Percentiles rank a stretch among this genome's conserved stretches.
These are phyloP conservation scores for Drosophila obscura DNA, from an alignment of 1,140 invertebrate genomes.

Conservation along the genomic window DNA sequence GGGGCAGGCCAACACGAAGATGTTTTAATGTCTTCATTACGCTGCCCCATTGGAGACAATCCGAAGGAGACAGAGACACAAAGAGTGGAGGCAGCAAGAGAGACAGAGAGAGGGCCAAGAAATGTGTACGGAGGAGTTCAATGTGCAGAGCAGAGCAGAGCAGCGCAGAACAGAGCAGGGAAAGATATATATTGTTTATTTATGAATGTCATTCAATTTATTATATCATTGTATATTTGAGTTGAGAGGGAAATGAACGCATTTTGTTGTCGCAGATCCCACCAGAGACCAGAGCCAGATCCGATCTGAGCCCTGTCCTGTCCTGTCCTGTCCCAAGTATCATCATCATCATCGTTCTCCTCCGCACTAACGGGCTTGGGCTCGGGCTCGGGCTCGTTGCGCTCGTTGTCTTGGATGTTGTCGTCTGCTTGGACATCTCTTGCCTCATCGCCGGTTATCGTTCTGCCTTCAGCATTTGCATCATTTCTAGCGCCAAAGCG, in stretches of 20 bases:
- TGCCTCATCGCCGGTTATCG: conserved; percentile 26
- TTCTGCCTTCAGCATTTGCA: conserved; percentile 65
- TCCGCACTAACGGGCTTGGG: conserved; percentile 66
- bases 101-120: neutral
- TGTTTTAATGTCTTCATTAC: conserved; percentile 78
- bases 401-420: conserved; percentile 20
- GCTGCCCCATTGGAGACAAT: conserved; percentile 35
- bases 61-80: neutral
- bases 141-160: neutral
- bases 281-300: neutral
- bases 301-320: conserved; percentile 8
- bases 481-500: conserved; percentile 48
- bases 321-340: conserved; percentile 22
- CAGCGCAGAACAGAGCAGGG: conserved; percentile 1
- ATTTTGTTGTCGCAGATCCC: conserved; percentile 37
- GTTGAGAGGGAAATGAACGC: conserved; percentile 81
- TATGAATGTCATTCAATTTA: conserved; percentile 83
- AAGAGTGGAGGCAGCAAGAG: neutral
- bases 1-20: conserved; percentile 1
- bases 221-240: conserved; percentile 83
- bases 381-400: conserved; percentile 54
- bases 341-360: conserved; percentile 43
- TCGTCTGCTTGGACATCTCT: conserved; percentile 26
- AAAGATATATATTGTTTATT: conserved; percentile 77
- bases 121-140: neutral